These are phyloP conservation scores for Aphelocoma coerulescens DNA, from an alignment of 2,113 vertebrate genomes.

Conservation along the genomic window DNA sequence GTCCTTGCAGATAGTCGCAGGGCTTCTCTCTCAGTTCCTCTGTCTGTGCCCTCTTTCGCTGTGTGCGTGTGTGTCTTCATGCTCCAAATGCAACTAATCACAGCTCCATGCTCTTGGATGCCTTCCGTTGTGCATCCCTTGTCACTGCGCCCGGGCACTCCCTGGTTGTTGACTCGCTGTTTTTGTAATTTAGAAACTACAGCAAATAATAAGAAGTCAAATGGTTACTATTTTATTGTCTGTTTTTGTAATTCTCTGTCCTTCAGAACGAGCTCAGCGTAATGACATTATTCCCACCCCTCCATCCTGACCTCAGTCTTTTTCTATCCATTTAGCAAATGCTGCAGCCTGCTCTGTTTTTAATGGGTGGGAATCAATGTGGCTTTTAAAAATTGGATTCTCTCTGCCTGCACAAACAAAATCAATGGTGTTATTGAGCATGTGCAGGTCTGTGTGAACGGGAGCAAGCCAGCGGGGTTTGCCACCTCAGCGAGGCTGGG, in stretches of 20 bases:
- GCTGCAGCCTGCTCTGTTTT: slow-evolving; percentile 46
- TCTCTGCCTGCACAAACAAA: slow-evolving; percentile 60
- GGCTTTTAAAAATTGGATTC: slow-evolving; percentile 62
- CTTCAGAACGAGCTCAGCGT: neutral
- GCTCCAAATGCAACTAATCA: slow-evolving; percentile 48
- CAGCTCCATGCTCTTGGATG: neutral
- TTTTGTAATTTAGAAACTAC: slow-evolving; percentile 42
- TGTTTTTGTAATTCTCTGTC: neutral
- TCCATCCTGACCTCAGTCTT: slow-evolving; percentile 33
- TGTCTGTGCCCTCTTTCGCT: neutral
- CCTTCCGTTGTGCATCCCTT: neutral
- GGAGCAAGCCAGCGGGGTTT: slow-evolving; percentile 2
- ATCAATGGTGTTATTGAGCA: slow-evolving; percentile 61
- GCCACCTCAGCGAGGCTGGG: slow-evolving; percentile 1
- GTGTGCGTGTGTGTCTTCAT: neutral
- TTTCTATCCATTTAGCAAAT: slow-evolving; percentile 56
- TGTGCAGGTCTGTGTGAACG: slow-evolving; percentile 30
- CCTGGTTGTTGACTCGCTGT: neutral
- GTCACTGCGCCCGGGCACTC: neutral
- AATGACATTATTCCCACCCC: slow-evolving; percentile 33
- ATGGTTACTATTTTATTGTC: neutral
- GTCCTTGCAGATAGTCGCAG: neutral
- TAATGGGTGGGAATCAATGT: slow-evolving; percentile 60
- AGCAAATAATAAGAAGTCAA: neutral
- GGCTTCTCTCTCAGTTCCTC: neutral